Percentiles rank a stretch among this genome's conserved stretches.
Evolutionary conservation across 2,113 vertebrate genomes (phyloP).

Genomic region (Lepidiolamprologus cunningtoni): DNA sequence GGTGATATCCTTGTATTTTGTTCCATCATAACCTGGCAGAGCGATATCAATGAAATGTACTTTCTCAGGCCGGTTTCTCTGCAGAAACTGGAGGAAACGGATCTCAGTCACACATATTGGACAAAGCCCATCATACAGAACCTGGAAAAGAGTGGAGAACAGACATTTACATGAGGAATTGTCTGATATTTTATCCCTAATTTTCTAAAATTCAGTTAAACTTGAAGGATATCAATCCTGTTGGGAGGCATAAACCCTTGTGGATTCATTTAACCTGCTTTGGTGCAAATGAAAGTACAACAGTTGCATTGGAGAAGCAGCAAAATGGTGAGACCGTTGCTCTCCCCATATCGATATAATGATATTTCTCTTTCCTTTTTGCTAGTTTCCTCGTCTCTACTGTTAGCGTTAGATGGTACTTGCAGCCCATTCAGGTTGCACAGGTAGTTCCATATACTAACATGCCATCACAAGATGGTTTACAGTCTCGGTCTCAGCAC

Average conservation of each 20-base stretch:
- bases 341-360: background rate
- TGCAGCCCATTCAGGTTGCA: background rate
- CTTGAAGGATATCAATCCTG: background rate
- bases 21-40: constrained; percentile 38
- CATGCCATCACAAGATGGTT: background rate
- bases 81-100: constrained; percentile 50
- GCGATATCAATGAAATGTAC: constrained; percentile 61
- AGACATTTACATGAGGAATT: background rate
- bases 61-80: constrained; percentile 20
- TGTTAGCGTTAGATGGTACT: background rate
- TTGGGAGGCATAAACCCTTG: background rate
- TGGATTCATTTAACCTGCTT: background rate
- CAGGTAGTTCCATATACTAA: background rate
- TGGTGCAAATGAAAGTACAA: background rate
- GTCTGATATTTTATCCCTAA: background rate
- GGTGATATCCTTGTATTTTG: constrained; percentile 38
- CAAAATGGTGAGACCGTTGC: background rate
- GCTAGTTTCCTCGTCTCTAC: background rate
- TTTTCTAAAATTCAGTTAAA: background rate
- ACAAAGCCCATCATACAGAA: constrained; percentile 65
- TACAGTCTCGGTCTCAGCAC: background rate
- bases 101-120: constrained; percentile 65
- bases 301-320: background rate
- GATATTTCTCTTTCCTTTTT: background rate
- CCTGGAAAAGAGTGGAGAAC: constrained; percentile 2